Percentiles rank a stretch among this genome's conserved stretches.
phyloP scores from a whole-genome alignment of 1,140 invertebrate species.

The Aphaenogaster rudis region DNA sequence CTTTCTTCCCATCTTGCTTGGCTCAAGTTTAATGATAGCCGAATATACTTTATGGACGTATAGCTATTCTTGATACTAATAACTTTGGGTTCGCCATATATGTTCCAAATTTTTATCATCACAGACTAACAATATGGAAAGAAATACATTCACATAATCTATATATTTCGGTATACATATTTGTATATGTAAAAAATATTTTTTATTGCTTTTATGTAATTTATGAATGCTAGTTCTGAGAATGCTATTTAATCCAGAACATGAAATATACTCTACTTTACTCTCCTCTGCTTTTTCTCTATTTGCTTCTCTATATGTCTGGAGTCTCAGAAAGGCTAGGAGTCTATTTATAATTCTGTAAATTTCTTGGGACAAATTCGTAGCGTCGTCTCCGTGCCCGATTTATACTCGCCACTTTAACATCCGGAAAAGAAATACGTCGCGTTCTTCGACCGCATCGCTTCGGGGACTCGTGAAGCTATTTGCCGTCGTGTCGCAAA shows the following conservation, averaged over 20 bases:
- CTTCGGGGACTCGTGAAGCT: neutral
- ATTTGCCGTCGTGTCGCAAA: conserved; percentile 8
- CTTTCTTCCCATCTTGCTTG: conserved; percentile 2
- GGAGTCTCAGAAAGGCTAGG: neutral
- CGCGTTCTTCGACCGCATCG: neutral
- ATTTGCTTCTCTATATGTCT: neutral
- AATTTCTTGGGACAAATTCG: neutral
- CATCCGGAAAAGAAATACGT: neutral
- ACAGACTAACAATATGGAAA: neutral
- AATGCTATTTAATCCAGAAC: neutral
- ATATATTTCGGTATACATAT: neutral
- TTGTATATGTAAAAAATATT: no score
- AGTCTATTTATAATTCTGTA: conserved; percentile 21
- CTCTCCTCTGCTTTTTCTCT: conserved; percentile 4
- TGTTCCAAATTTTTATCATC: neutral
- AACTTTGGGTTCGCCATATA: neutral
- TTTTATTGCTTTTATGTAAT: neutral
- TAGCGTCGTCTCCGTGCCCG: neutral
- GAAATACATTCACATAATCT: neutral
- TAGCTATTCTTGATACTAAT: conserved; percentile 4
- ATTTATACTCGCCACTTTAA: conserved; percentile 36
- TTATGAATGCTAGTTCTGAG: neutral
- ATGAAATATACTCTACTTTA: neutral
- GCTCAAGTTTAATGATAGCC: conserved; percentile 29
- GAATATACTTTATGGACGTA: conserved; percentile 32